Conservation (phyloP, 2,797 vertebrate genomes). For the Labeo calbasu region DNA sequence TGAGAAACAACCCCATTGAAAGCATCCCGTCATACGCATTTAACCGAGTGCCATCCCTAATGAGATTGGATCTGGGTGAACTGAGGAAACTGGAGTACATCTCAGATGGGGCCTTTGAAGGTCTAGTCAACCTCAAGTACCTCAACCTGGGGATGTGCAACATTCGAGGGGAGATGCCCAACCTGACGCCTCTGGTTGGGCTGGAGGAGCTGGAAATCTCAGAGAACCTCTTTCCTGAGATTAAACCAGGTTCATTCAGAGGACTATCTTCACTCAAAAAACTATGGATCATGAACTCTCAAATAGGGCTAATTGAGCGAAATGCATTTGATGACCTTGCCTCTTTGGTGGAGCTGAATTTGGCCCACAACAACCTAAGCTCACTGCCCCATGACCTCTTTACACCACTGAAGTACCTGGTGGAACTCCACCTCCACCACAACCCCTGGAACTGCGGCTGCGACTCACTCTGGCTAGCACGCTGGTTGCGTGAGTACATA, state of each 20-base stretch:
- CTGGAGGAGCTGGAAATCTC: constrained; percentile 98
- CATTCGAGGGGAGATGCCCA: constrained; percentile 94
- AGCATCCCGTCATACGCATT: constrained; percentile 98
- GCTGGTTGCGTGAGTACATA: constrained; percentile 94
- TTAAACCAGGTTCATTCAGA: constrained; percentile 91
- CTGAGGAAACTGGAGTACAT: constrained; percentile 96
- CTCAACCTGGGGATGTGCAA: constrained; percentile 98
- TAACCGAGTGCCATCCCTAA: constrained; percentile 95
- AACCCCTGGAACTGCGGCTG: constrained; percentile 98
- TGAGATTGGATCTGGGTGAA: constrained; percentile 95
- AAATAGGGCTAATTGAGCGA: constrained; percentile 90
- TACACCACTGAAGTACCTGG: constrained; percentile 89
- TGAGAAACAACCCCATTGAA: constrained; percentile 98
- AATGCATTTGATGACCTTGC: constrained; percentile 94
- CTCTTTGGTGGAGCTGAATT: constrained; percentile 93
- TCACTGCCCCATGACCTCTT: constrained; percentile 95
- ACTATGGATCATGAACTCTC: constrained; percentile 98
- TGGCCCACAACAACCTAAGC: constrained; percentile 97
- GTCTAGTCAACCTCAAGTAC: constrained; percentile 97
- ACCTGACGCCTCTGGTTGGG: constrained; percentile 89
- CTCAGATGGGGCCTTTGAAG: constrained; percentile 97
- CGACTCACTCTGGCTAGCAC: constrained; percentile 94
- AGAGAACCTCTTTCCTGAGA: constrained; percentile 91
- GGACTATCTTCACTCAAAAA: constrained; percentile 91
- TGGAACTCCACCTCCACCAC: constrained; percentile 96